A percentile compares a stretch with the other conserved stretches of the same genome.
These are phyloP conservation scores for Bucco capensis DNA, from an alignment of 2,113 vertebrate species.

Conservation along the genomic window DNA sequence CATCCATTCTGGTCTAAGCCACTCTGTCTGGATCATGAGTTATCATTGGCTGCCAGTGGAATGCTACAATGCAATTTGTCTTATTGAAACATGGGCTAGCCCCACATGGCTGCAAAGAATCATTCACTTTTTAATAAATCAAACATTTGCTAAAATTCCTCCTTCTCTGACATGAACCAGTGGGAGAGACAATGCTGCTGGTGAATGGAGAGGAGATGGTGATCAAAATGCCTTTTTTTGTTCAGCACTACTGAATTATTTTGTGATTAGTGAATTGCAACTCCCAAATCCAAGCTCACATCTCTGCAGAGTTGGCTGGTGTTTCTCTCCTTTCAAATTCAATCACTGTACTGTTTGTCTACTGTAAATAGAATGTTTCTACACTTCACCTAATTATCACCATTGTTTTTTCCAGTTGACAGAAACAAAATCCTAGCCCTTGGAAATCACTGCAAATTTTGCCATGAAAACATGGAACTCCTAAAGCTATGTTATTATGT, in stretches of 20 bases:
- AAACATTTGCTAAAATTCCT: constrained; percentile 84
- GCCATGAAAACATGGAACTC: not conserved
- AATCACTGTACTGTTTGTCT: constrained; percentile 40
- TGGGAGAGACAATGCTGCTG: constrained; percentile 77
- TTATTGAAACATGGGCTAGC: constrained; percentile 89
- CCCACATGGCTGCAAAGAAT: constrained; percentile 88
- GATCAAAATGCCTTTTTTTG: constrained; percentile 64
- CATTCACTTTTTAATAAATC: constrained; percentile 91
- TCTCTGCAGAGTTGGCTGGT: constrained; percentile 4
- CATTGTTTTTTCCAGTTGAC: constrained; percentile 25
- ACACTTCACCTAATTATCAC: not conserved
- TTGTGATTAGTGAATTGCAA: constrained; percentile 28
- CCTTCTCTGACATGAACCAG: constrained; percentile 75
- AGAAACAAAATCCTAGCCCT: constrained; percentile 14
- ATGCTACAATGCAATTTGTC: constrained; percentile 91
- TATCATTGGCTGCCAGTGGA: constrained; percentile 94
- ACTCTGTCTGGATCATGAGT: constrained; percentile 95
- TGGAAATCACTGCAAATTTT: constrained; percentile 28
- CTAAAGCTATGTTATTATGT: not conserved
- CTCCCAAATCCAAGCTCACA: not conserved
- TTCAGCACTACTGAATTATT: not conserved
- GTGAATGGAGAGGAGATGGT: constrained; percentile 73
- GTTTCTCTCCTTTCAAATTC: constrained; percentile 45
- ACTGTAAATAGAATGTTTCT: constrained; percentile 55
- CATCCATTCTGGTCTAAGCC: constrained; percentile 91